Percentiles rank a stretch among this genome's conserved stretches.
Evolutionary conservation across 2,797 vertebrate species (phyloP).

Genomic region (Lacerta bilineata): DNA sequence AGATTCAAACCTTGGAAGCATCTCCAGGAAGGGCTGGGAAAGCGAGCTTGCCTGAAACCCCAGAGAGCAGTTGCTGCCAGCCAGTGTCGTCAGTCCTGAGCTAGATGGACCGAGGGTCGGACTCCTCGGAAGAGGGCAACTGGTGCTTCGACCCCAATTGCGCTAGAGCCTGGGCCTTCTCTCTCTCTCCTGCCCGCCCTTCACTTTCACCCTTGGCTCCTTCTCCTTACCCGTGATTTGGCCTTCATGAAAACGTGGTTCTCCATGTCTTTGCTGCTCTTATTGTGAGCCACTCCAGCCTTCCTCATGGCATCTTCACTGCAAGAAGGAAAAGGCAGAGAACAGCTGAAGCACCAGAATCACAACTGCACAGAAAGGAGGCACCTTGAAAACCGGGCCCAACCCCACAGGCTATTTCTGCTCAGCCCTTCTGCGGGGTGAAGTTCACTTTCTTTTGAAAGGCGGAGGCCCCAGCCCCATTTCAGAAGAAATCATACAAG

Average conservation of each 20-base stretch:
- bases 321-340: conserved; percentile 58
- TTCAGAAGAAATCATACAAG: not conserved
- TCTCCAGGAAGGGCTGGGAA: not conserved
- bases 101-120: not conserved
- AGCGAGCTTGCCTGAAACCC: not conserved
- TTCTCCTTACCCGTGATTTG: conserved; percentile 90
- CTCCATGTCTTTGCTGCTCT: conserved; percentile 97
- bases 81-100: not conserved
- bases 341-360: conserved; percentile 15
- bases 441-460: not conserved
- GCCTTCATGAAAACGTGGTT: conserved; percentile 96
- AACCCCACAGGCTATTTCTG: not conserved
- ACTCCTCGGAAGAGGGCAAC: not conserved
- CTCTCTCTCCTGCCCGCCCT: not conserved
- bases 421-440: no score
- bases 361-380: not conserved
- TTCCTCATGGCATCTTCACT: conserved; percentile 98
- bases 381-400: not conserved
- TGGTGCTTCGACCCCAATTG: no score
- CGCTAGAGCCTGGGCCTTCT: no score
- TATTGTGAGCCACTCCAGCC: conserved; percentile 93
- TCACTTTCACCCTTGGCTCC: no score
- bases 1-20: not conserved
- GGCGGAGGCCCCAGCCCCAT: no score
- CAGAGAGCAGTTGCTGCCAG: not conserved